These are phyloP conservation scores for Tetramorium bicarinatum DNA, from an alignment of 2,888 invertebrate genomes.

Conservation along the genomic window DNA sequence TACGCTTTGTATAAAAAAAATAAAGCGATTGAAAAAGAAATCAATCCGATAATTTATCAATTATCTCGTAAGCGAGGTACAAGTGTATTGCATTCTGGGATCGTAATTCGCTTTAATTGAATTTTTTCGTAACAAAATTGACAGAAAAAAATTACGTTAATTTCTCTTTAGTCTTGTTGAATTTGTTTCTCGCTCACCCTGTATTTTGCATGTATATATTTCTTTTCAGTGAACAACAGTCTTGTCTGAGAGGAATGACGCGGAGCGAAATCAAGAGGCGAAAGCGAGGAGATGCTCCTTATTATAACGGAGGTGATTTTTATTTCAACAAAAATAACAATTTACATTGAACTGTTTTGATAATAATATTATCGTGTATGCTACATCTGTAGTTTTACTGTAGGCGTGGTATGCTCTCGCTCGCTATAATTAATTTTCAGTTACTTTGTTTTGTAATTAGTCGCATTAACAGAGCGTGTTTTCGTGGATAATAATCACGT, in stretches of 20 bases:
- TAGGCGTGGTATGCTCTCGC: conserved; percentile 85
- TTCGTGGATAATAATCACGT: conserved; percentile 72
- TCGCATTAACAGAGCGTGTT: conserved; percentile 76
- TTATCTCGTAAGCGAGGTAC: not conserved
- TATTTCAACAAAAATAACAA: conserved; percentile 87
- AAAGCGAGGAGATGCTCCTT: conserved; percentile 41
- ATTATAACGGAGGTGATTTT: conserved; percentile 86
- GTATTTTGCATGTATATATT: not conserved
- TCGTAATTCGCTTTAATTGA: not conserved
- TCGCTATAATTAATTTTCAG: conserved; percentile 81
- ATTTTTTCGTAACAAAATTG: not conserved
- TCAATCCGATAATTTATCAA: conserved; percentile 14
- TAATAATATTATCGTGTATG: conserved; percentile 85
- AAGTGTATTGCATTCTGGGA: not conserved
- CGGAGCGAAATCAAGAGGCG: conserved; percentile 12
- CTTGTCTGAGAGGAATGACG: not conserved
- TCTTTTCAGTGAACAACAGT: not conserved
- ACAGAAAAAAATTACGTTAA: not conserved
- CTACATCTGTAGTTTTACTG: conserved; percentile 84
- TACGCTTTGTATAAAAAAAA: conserved; percentile 64
- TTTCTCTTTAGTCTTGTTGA: not conserved
- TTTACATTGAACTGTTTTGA: conserved; percentile 86
- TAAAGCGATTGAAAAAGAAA: conserved; percentile 49
- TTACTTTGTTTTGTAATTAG: conserved; percentile 78
- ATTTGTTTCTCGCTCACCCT: not conserved